These are phyloP conservation scores for Heterodera carotae DNA, from an alignment of 1,140 invertebrate species.

Conservation along the genomic window DNA sequence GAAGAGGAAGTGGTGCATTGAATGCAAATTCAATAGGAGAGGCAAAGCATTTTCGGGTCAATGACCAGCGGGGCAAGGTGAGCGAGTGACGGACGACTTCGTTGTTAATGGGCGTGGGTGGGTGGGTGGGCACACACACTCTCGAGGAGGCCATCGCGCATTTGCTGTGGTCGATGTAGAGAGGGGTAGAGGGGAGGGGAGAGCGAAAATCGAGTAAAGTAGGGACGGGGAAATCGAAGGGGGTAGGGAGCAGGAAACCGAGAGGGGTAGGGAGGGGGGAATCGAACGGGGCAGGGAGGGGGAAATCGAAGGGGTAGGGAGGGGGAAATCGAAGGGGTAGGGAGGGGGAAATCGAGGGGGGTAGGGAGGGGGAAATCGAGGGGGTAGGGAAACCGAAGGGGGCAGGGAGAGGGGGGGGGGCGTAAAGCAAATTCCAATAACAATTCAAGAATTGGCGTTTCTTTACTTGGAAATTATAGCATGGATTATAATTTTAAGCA, in stretches of 20 bases:
- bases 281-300: too few relatives aligned
- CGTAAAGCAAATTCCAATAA: too few relatives aligned
- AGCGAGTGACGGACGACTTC: not conserved
- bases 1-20: not conserved
- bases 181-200: not conserved
- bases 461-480: too few relatives aligned
- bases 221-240: too few relatives aligned
- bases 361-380: not conserved
- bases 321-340: not conserved
- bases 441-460: too few relatives aligned
- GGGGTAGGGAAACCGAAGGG: not conserved
- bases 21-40: not conserved
- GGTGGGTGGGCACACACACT: not conserved
- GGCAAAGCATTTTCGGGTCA: not conserved
- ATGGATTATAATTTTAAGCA: too few relatives aligned
- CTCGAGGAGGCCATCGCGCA: too few relatives aligned
- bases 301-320: not conserved
- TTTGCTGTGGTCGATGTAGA: not conserved
- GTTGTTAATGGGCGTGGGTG: not conserved
- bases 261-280: too few relatives aligned
- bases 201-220: too few relatives aligned
- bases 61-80: not conserved
- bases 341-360: too few relatives aligned
- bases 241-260: too few relatives aligned
- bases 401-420: not conserved